Percentiles rank a stretch among this genome's conserved stretches.
These are phyloP conservation scores for Lepus europaeus DNA, from an alignment of 2,113 vertebrate genomes.

Conservation along the genomic window DNA sequence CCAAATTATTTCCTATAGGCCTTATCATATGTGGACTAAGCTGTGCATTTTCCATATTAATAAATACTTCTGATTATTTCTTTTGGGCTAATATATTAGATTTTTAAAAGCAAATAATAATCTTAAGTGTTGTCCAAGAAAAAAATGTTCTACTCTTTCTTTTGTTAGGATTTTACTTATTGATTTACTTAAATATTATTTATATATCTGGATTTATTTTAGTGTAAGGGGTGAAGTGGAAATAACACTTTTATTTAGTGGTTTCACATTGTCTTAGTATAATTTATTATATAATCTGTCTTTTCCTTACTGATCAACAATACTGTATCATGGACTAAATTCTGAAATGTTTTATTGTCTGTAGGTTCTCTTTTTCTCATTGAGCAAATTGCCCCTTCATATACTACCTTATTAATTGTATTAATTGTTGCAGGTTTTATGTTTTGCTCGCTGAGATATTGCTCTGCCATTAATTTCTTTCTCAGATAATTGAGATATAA, in stretches of 20 bases:
- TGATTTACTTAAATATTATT: constrained; percentile 13
- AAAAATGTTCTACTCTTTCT: not conserved
- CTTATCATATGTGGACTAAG: not conserved
- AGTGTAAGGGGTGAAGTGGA: not conserved
- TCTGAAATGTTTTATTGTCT: not conserved
- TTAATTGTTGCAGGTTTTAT: not conserved
- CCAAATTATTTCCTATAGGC: not conserved
- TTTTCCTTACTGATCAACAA: not conserved
- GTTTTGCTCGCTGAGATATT: not conserved
- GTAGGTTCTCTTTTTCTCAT: not conserved
- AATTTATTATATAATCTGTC: not conserved
- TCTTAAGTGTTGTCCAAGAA: not conserved
- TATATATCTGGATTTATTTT: constrained; percentile 19
- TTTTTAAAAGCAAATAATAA: not conserved
- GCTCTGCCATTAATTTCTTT: not conserved
- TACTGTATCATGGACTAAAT: not conserved
- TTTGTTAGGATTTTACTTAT: not conserved
- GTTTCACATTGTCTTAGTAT: not conserved
- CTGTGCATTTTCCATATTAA: not conserved
- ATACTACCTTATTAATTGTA: not conserved
- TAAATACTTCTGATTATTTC: not conserved
- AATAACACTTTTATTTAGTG: not conserved
- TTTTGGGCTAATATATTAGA: not conserved
- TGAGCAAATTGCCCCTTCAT: not conserved
- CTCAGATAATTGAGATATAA: not conserved